Base-by-base conservation (phyloP, 1,140 invertebrate species). In the Lutraria rhynchaena region DNA sequence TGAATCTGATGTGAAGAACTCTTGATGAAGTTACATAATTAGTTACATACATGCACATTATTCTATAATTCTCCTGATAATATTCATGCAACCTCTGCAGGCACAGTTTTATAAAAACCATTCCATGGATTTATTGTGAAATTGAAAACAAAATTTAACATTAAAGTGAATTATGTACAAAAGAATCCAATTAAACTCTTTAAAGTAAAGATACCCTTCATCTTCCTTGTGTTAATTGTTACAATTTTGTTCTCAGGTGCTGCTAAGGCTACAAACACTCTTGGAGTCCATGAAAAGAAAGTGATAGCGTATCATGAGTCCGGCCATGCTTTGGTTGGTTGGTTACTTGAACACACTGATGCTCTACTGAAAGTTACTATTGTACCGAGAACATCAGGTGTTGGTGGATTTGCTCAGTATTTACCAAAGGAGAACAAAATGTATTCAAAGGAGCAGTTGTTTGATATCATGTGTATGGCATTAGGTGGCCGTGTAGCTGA, bases 231-330 rank as follows among this genome's bases (percentile, higher is more conserved):
- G n/a, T n/a, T n/a, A n/a, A n/a, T n/a, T n/a, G n/a, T n/a, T n/a
- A n/a, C n/a, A n/a, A n/a, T n/a, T n/a, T n/a, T n/a, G n/a, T 9
- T 37, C 41, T 7, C 13, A 65, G 92, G 92, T 67, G 97, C 99
- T 29, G 98, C 98, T 46, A 99, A 99, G 29, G 98, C 99, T 94
- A 98, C 98, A 51, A 95, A 96, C 60, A 98, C 99, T 69, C 97
- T 86, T 88, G 93, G 86, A 75, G 89, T 57, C 87, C 90, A 44
- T 87, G 94, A 91, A 93, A 92, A 93, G 82, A 92, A 93, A 81
- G 89, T 98, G 19, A 96, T 99, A 0, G 98, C 98, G 0, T 99
- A 97, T 92, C 98, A 99, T 90, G 98, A 99, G 93, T 96, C 97
- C 17, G 98, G 98, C 0, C 98, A 99, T 93, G 98, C 98, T 0